A percentile compares a stretch with the other conserved stretches of the same genome.
phyloP scores from a whole-genome alignment of 2,113 vertebrate genomes.

The Equus przewalskii region DNA sequence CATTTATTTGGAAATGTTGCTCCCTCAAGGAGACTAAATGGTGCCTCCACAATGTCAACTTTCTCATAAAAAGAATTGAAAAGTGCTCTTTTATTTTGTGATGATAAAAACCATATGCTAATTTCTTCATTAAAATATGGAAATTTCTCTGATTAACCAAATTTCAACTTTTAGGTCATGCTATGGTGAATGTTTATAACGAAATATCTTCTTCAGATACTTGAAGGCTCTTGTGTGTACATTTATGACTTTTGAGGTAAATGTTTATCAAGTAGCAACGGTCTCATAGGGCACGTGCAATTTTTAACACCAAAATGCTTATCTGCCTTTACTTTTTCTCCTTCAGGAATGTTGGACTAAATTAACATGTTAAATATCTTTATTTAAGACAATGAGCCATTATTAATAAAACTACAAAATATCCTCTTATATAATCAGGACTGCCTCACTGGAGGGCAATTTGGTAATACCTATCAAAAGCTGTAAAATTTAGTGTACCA shows the following conservation, averaged over 20 bases:
- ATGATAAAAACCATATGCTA: conserved; percentile 36
- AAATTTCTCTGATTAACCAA: conserved; percentile 33
- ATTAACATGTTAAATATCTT: conserved; percentile 24
- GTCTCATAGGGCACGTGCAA: not conserved
- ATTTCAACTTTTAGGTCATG: not conserved
- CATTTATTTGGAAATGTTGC: conserved; percentile 8
- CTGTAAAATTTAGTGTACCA: not conserved
- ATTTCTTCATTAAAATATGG: conserved; percentile 43
- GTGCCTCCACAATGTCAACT: not conserved
- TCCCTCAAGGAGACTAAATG: conserved; percentile 39
- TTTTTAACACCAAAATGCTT: not conserved
- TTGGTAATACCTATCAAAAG: not conserved
- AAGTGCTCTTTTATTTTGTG: not conserved
- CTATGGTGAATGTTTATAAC: not conserved
- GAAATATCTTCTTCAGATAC: not conserved
- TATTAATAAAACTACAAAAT: conserved; percentile 59
- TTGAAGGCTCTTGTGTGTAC: not conserved
- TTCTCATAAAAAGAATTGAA: conserved; percentile 42
- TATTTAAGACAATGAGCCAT: conserved; percentile 44
- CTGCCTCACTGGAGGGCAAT: not conserved
- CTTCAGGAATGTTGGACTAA: not conserved
- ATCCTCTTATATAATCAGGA: not conserved
- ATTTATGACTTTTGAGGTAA: not conserved
- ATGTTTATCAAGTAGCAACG: not conserved
- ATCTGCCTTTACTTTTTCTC: not conserved